A percentile compares a stretch with the other conserved stretches of the same genome.
Conservation (phyloP, 2,113 vertebrate genomes). For the Cercopithecus mona region DNA sequence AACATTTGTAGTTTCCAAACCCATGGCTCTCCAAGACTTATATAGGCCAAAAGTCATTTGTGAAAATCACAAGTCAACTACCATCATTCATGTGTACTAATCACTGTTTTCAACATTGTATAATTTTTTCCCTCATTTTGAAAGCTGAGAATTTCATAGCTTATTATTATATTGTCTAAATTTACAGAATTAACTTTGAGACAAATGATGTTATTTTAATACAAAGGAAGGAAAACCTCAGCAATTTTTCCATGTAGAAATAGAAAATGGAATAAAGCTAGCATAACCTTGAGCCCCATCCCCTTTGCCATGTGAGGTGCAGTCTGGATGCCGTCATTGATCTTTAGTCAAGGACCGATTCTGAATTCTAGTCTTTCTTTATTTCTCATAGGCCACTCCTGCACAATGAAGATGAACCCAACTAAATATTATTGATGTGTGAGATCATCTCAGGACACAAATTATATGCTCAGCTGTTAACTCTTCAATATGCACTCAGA, state of each 20-base stretch:
- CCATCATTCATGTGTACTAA: neutral
- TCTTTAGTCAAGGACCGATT: neutral
- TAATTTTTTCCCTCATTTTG: neutral
- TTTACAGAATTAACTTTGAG: neutral
- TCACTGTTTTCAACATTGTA: neutral
- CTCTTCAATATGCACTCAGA: neutral
- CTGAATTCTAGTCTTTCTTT: neutral
- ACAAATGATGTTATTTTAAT: neutral
- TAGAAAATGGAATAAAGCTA: neutral
- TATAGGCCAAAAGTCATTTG: neutral
- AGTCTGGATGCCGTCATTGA: neutral
- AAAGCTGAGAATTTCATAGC: neutral
- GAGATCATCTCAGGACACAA: neutral
- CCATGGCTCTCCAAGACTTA: neutral
- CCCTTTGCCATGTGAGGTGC: neutral
- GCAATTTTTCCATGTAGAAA: neutral
- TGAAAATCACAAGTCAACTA: neutral
- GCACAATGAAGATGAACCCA: neutral
- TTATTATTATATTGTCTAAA: neutral
- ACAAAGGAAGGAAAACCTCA: neutral
- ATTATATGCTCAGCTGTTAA: neutral
- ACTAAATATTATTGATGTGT: neutral
- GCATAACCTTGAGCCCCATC: neutral
- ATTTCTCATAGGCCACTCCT: neutral
- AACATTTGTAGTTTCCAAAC: neutral